Evolutionary conservation across 2,888 invertebrate species (phyloP).

Genomic region (Pollenia griseotomentosa): DNA sequence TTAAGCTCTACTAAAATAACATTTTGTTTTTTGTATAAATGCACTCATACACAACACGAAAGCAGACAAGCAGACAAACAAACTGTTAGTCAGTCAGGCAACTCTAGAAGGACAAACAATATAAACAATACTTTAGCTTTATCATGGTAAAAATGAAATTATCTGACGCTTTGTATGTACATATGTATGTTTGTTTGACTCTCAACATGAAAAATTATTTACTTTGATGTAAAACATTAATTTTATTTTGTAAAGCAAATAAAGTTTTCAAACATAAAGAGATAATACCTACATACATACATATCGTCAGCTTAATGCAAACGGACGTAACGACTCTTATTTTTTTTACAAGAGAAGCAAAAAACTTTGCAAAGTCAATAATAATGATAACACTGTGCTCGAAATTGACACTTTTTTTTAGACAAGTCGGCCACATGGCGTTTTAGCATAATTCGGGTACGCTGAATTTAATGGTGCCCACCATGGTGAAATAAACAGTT

Average conservation of each 20-base stretch:
- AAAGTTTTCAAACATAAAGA: constrained; percentile 19
- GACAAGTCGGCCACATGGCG: too few species aligned
- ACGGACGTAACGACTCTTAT: not conserved
- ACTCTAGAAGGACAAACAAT: constrained; percentile 38
- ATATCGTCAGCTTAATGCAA: not conserved
- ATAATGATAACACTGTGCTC: too few species aligned
- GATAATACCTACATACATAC: not conserved
- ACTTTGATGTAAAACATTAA: constrained; percentile 72
- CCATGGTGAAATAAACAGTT: too few species aligned
- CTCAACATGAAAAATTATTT: constrained; percentile 69
- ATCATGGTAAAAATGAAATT: constrained; percentile 5
- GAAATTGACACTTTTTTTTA: too few species aligned
- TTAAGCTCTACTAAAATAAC: constrained; percentile 62
- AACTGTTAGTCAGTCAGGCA: constrained; percentile 18
- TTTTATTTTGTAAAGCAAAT: constrained; percentile 59
- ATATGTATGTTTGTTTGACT: not conserved
- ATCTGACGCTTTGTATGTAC: not conserved
- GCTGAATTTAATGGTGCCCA: too few species aligned
- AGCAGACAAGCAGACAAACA: constrained; percentile 4
- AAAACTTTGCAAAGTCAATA: too few species aligned
- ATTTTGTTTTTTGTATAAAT: constrained; percentile 56
- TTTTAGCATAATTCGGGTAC: too few species aligned
- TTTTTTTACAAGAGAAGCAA: not conserved
- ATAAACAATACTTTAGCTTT: constrained; percentile 4
- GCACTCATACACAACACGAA: not conserved